phyloP scores from a whole-genome alignment of 2,888 invertebrate species.

The Noctuana brunneofusca region DNA sequence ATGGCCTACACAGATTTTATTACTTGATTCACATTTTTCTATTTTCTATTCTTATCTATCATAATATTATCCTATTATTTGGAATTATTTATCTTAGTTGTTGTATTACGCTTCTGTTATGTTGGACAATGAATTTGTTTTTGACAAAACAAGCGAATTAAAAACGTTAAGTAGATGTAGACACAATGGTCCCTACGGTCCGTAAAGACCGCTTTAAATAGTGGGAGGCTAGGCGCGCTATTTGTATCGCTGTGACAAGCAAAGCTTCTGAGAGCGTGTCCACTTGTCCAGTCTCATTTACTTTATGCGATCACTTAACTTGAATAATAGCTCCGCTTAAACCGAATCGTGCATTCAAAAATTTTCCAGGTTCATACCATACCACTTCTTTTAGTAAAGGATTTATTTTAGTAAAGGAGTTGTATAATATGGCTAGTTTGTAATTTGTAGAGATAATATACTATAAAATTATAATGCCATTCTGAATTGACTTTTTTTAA shows the following conservation, averaged over 20 bases:
- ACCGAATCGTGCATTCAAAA: constrained; percentile 12
- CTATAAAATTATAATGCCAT: not conserved
- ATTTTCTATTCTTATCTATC: too few species aligned
- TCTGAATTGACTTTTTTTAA: not conserved
- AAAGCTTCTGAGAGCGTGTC: constrained; percentile 30
- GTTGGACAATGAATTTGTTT: not conserved
- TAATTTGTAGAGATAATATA: not conserved
- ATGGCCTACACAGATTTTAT: too few species aligned
- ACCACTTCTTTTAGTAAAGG: not conserved
- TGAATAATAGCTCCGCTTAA: constrained; percentile 28
- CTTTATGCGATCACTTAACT: constrained; percentile 28
- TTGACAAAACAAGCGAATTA: constrained; percentile 6
- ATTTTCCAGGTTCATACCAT: not conserved
- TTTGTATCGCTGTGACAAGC: constrained; percentile 31
- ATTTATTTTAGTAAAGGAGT: not conserved
- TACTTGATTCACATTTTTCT: too few species aligned
- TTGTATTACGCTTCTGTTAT: too few species aligned
- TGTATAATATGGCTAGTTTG: not conserved
- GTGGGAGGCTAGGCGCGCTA: constrained; percentile 26
- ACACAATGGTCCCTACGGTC: not conserved
- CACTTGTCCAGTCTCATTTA: constrained; percentile 25
- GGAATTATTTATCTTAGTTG: too few species aligned
- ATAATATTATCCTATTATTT: too few species aligned
- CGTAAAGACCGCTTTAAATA: constrained; percentile 24
- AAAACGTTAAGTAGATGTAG: constrained; percentile 11